Conservation (phyloP, 2,888 invertebrate species). For the Drosophila anceps region DNA sequence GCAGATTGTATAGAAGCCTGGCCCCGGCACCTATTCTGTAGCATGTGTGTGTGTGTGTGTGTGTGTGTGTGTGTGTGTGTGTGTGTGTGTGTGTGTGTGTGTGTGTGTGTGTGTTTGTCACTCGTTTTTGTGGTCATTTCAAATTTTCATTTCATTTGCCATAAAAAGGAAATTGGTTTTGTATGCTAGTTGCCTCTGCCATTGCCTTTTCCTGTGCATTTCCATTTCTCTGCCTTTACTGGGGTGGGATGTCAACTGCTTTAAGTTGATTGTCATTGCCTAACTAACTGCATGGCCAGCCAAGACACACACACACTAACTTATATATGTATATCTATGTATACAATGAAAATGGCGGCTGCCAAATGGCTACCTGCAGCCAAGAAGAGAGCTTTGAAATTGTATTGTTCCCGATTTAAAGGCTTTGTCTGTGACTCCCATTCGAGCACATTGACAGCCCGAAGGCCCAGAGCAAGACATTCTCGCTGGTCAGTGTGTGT, state of each 20-base stretch:
- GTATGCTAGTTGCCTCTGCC: conserved; percentile 67
- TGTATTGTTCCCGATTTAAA: conserved; percentile 48
- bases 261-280: conserved; percentile 58
- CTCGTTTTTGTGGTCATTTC: conserved; percentile 79
- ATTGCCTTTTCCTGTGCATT: conserved; percentile 19
- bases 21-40: background rate
- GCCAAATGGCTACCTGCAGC: conserved; percentile 43
- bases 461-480: conserved; percentile 16
- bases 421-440: conserved; percentile 37
- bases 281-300: conserved; percentile 46
- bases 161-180: conserved; percentile 82
- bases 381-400: conserved; percentile 26
- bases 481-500: background rate
- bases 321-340: background rate
- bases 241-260: conserved; percentile 13
- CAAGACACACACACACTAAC: conserved; percentile 13
- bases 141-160: conserved; percentile 82
- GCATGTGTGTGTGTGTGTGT: conserved; percentile 19
- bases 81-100: background rate
- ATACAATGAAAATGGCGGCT: conserved; percentile 16
- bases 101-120: conserved; percentile 45
- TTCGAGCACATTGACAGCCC: conserved; percentile 42
- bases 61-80: conserved; percentile 54
- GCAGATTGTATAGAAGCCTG: conserved; percentile 32
- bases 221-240: conserved; percentile 12